phyloP scores from a whole-genome alignment of 2,888 invertebrate genomes.

The Athrips mouffetella region DNA sequence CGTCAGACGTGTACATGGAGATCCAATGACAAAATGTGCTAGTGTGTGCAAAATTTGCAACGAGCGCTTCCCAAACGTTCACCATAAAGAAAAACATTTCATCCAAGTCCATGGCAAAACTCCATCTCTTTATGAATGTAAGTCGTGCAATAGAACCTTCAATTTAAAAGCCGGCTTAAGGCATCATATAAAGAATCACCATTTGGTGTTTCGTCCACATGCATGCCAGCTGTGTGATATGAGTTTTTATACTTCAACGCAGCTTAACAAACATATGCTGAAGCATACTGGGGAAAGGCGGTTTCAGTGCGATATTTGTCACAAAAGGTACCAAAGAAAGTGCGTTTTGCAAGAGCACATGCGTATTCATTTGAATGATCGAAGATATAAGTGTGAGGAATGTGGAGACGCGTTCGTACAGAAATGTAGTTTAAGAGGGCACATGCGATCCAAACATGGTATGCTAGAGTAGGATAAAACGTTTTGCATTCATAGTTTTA shows the following conservation, averaged over 20 bases:
- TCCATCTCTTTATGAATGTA: no score
- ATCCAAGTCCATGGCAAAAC: no score
- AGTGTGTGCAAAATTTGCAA: slow-evolving; percentile 42
- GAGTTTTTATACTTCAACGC: slow-evolving; percentile 35
- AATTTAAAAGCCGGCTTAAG: no score
- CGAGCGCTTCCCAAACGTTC: no score
- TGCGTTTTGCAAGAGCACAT: slow-evolving; percentile 38
- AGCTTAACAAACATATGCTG: slow-evolving; percentile 39
- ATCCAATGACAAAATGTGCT: slow-evolving; percentile 41
- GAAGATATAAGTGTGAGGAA: slow-evolving; percentile 22
- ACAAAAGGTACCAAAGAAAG: slow-evolving; percentile 34
- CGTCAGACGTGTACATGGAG: slow-evolving; percentile 19
- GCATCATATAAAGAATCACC: no score
- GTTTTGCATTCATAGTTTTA: no score
- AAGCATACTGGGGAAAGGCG: slow-evolving; percentile 49
- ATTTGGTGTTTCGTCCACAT: no score
- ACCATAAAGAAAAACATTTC: slow-evolving; percentile 35
- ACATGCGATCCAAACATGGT: slow-evolving; percentile 28
- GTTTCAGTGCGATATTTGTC: slow-evolving; percentile 50
- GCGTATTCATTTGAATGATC: slow-evolving; percentile 40
- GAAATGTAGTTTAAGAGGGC: slow-evolving; percentile 27
- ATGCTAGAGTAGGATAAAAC: no score
- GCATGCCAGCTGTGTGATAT: no score
- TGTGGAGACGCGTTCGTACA: slow-evolving; percentile 29
- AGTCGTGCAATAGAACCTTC: no score